Conservation (phyloP, 1,140 invertebrate species). For the Atta colombica region DNA sequence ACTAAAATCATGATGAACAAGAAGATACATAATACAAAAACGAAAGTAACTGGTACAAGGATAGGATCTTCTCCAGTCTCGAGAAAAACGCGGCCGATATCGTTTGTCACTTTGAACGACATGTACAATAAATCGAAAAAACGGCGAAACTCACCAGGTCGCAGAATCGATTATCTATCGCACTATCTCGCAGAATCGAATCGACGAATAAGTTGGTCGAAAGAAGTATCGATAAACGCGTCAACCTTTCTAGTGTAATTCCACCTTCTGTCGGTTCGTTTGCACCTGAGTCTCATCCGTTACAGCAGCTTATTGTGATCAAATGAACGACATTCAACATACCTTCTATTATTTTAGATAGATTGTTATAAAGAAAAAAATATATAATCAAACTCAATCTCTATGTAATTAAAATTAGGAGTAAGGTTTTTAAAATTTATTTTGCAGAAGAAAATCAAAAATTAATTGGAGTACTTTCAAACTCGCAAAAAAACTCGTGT, state of each 20-base stretch:
- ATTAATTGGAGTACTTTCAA: background rate
- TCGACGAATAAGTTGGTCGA: conserved; percentile 44
- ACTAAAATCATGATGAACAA: conserved; percentile 36
- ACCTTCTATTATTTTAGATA: background rate
- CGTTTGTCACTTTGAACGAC: conserved; percentile 67
- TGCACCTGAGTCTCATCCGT: conserved; percentile 44
- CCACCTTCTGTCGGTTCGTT: conserved; percentile 29
- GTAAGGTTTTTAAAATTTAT: background rate
- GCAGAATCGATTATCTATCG: conserved; percentile 53
- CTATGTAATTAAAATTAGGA: background rate
- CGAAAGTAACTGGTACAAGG: conserved; percentile 26
- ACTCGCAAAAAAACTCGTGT: background rate
- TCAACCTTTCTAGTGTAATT: conserved; percentile 23
- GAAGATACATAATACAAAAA: background rate
- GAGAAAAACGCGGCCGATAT: conserved; percentile 58
- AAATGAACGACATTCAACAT: conserved; percentile 8
- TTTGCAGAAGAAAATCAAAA: background rate
- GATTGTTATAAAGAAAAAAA: background rate
- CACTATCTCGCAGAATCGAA: background rate
- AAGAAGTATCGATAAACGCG: conserved; percentile 54
- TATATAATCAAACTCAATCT: background rate
- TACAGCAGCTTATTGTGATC: conserved; percentile 27
- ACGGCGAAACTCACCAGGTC: conserved; percentile 52
- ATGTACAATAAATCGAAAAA: conserved; percentile 67
- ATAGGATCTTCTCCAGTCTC: conserved; percentile 31